These are phyloP conservation scores for Drosophila yakuba DNA, from an alignment of 1,140 invertebrate species.

Conservation along the genomic window DNA sequence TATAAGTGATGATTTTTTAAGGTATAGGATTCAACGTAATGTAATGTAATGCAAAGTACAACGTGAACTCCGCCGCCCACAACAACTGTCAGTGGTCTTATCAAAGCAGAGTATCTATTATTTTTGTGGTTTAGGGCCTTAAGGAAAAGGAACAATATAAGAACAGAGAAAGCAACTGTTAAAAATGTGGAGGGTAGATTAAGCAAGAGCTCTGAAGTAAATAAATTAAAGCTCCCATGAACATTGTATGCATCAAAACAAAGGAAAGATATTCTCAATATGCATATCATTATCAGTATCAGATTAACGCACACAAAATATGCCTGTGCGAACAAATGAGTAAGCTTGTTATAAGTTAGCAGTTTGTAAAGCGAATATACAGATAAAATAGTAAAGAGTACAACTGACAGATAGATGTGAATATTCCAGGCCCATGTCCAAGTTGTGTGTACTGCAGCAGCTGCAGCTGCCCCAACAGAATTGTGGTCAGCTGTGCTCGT, in stretches of 20 bases:
- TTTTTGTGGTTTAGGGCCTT: slow-evolving; percentile 89
- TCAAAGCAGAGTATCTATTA: slow-evolving; percentile 88
- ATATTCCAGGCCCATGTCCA: slow-evolving; percentile 95
- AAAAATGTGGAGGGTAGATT: slow-evolving; percentile 93
- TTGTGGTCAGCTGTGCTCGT: slow-evolving; percentile 62
- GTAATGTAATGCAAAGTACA: slow-evolving; percentile 90
- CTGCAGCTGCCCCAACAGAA: slow-evolving; percentile 68
- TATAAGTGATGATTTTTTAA: slow-evolving; percentile 70
- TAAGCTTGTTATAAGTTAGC: slow-evolving; percentile 91
- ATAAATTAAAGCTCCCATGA: slow-evolving; percentile 90
- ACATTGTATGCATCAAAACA: slow-evolving; percentile 96
- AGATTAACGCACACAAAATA: slow-evolving; percentile 94
- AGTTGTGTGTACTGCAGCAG: slow-evolving; percentile 85
- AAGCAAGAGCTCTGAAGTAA: slow-evolving; percentile 92
- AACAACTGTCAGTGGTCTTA: slow-evolving; percentile 90
- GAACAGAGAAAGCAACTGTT: slow-evolving; percentile 92
- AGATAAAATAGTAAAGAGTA: slow-evolving; percentile 92
- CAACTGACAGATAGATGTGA: slow-evolving; percentile 93
- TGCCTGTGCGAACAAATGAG: slow-evolving; percentile 91
- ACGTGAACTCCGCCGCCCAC: slow-evolving; percentile 91
- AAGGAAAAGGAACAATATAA: slow-evolving; percentile 93
- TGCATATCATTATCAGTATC: slow-evolving; percentile 91
- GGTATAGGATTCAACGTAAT: slow-evolving; percentile 89
- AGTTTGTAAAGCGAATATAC: slow-evolving; percentile 93
- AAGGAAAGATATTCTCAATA: slow-evolving; percentile 92